Conservation (phyloP, 2,113 vertebrate genomes). For the Carlito syrichta region DNA sequence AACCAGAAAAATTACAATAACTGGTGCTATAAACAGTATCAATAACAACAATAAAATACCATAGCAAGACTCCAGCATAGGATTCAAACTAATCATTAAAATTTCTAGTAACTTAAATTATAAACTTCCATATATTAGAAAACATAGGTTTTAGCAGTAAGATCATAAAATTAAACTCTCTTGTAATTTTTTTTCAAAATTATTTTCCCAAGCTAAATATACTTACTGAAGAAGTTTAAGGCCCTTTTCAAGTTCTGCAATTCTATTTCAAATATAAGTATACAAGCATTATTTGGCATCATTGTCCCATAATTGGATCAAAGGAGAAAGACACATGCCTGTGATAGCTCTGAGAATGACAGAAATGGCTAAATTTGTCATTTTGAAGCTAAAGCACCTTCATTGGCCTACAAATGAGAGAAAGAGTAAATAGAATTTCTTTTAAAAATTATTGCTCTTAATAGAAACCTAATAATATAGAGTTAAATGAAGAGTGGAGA, state of each 20-base stretch:
- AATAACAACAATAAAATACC: neutral
- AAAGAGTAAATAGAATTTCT: neutral
- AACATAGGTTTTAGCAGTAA: neutral
- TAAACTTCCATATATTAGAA: neutral
- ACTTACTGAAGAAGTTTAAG: neutral
- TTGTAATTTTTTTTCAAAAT: neutral
- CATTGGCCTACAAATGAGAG: neutral
- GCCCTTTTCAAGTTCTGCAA: neutral
- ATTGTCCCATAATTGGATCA: neutral
- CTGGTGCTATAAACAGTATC: neutral
- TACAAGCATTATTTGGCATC: neutral
- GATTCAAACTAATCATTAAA: neutral
- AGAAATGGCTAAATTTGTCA: neutral
- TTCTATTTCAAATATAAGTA: neutral
- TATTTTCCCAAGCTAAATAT: neutral
- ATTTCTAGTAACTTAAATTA: neutral
- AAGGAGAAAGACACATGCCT: neutral
- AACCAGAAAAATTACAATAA: neutral
- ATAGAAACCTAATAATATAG: neutral
- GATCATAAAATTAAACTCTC: neutral
- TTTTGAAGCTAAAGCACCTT: neutral
- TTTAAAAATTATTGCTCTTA: neutral
- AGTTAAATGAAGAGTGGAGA: neutral
- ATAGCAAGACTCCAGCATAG: neutral
- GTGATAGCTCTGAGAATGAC: neutral